Percentiles rank a stretch among this genome's conserved stretches.
Conservation (phyloP, 2,888 invertebrate genomes). For the Chydorus sphaericus region DNA sequence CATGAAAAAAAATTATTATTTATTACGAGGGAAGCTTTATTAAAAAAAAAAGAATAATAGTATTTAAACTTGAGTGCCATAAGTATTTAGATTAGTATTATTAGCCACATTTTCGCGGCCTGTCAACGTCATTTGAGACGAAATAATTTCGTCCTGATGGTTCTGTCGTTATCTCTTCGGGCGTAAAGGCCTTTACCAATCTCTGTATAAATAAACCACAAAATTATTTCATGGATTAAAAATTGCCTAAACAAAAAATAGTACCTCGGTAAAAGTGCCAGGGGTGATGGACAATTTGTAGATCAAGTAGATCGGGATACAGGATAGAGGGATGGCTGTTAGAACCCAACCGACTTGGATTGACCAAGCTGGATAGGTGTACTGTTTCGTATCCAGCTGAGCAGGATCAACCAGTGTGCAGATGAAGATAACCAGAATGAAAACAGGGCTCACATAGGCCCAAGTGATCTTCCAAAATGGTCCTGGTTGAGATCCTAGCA, state of each 20-base stretch:
- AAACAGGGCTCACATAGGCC: constrained; percentile 73
- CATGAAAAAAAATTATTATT: too few relatives aligned
- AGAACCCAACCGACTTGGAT: constrained; percentile 64
- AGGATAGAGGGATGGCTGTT: constrained; percentile 68
- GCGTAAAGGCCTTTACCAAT: constrained; percentile 5
- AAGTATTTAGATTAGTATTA: background rate
- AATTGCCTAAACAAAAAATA: too few relatives aligned
- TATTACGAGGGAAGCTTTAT: background rate
- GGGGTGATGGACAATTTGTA: constrained; percentile 34
- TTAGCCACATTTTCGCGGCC: background rate
- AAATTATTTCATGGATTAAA: background rate
- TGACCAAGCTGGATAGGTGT: constrained; percentile 66
- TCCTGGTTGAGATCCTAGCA: constrained; percentile 65
- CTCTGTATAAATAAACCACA: background rate
- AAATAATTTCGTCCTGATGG: background rate
- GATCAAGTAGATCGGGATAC: constrained; percentile 68
- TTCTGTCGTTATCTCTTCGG: constrained; percentile 6
- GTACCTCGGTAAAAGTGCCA: constrained; percentile 2
- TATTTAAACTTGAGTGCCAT: background rate
- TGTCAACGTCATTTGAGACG: background rate
- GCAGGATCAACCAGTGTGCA: constrained; percentile 66
- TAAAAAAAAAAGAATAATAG: background rate
- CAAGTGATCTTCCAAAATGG: constrained; percentile 70
- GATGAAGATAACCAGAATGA: constrained; percentile 69
- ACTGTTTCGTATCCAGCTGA: constrained; percentile 50